Percentiles rank a stretch among this genome's conserved stretches.
These are phyloP conservation scores for Eidolon helvum DNA, from an alignment of 2,113 vertebrate genomes.

Conservation along the genomic window DNA sequence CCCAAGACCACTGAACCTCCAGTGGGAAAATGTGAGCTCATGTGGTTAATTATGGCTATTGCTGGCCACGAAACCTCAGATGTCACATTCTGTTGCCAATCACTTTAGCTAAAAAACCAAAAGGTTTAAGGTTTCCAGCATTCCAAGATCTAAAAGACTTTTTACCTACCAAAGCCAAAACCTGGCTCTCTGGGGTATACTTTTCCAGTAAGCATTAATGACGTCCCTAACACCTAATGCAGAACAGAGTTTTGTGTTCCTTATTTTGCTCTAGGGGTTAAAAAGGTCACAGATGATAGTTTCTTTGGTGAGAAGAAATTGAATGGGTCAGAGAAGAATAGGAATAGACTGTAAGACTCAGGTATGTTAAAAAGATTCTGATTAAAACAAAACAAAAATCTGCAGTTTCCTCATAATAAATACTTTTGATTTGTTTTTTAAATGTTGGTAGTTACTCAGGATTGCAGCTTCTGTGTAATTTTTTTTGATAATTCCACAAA, in stretches of 20 bases:
- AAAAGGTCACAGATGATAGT: conserved; percentile 61
- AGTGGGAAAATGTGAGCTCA: conserved; percentile 46
- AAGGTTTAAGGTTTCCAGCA: conserved; percentile 64
- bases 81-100: conserved; percentile 73
- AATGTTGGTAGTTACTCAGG: neutral
- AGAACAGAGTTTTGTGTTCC: conserved; percentile 64
- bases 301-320: conserved; percentile 10
- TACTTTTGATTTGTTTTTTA: conserved; percentile 30
- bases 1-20: conserved; percentile 38
- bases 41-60: conserved; percentile 33
- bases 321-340: neutral
- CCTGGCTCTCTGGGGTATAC: conserved; percentile 26
- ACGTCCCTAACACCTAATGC: conserved; percentile 6
- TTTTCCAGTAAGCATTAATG: conserved; percentile 70
- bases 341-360: conserved; percentile 34
- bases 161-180: conserved; percentile 70
- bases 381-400: conserved; percentile 31
- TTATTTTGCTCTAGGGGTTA: conserved; percentile 27
- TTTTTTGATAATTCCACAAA: conserved; percentile 45
- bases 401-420: neutral
- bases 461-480: conserved; percentile 18
- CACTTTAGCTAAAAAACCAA: conserved; percentile 54
- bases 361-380: conserved; percentile 44
- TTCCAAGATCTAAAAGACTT: conserved; percentile 60
- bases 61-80: conserved; percentile 51